Base-by-base conservation (phyloP, 2,797 vertebrate genomes). In the Notoglanidium macrostoma region DNA sequence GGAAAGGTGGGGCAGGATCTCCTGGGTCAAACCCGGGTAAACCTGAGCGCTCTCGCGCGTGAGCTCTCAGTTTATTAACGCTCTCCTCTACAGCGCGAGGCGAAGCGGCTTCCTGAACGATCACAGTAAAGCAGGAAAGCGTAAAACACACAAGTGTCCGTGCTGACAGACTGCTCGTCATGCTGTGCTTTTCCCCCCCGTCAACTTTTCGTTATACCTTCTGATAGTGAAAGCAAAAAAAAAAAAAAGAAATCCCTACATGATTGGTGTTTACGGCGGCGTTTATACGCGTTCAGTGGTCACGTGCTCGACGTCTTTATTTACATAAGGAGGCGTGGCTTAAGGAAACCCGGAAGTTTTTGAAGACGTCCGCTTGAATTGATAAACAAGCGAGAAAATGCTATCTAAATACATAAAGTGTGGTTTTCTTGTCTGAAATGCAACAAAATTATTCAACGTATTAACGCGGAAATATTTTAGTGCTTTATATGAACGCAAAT, bases 21-120 rank as follows among this genome's bases (percentile, higher is more conserved):
- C 95, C 94, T 0, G 96, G 96, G 54, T 96, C 94, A 15, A 93
- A 92, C 0, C 91, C 93, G 6, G n/a, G 4, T 8, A 67, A 68
- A n/a, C 88, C 90, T 1, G 82, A 63, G 29, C 54, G 29, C 17
- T 73, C 74, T 5, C 44, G 59, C 23, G 9, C 1, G 1, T 67
- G 44, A 1, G 15, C n/a, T 21, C 44, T 29, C 1, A 40, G 70
- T 19, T 49, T 26, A 1, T 65, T 26, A 0, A 77, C 57, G 57
- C 3, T 29, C 10, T 77, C 46, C 26, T 76, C 57, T n/a, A 8
- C 57, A 3, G 12, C 9, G 11, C 79, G 76, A 32, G 9, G 0
- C 0, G 32, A 7, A 12, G n/a, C n/a, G 46, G 44, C 59, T 29
- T 19, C 8, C 11, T 49, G 6, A 46, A 11, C 0, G 61, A 14